phyloP scores from a whole-genome alignment of 2,888 invertebrate species.

The Auanema freiburgensis region DNA sequence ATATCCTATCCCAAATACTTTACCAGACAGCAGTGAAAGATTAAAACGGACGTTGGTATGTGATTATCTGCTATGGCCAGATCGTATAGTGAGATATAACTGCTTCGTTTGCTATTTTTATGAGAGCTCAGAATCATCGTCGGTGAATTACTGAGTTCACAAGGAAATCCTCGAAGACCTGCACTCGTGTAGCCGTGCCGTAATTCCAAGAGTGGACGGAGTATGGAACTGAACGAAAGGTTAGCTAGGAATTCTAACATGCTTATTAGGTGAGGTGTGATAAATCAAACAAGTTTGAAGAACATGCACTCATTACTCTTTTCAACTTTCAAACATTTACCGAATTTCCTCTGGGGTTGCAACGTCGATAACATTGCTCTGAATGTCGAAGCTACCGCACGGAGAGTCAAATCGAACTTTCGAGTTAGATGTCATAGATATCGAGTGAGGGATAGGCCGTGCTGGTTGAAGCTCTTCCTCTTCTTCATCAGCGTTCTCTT shows the following conservation, averaged over 20 bases:
- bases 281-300: background rate
- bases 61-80: conserved; percentile 16
- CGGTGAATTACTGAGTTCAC: conserved; percentile 16
- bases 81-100: conserved; percentile 21
- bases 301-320: background rate
- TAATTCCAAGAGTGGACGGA: conserved; percentile 21
- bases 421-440: conserved; percentile 25
- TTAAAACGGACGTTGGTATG: conserved; percentile 20
- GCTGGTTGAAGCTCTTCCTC: conserved; percentile 22
- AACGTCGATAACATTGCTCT: conserved; percentile 40
- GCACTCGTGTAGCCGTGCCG: conserved; percentile 8
- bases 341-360: conserved; percentile 57
- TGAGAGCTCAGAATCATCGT: conserved; percentile 12
- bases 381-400: conserved; percentile 6
- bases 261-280: background rate
- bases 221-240: conserved; percentile 20
- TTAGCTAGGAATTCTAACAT: too few relatives aligned
- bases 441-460: conserved; percentile 2
- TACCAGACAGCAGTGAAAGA: too few relatives aligned
- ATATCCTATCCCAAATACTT: too few relatives aligned
- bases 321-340: conserved; percentile 18
- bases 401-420: conserved; percentile 10
- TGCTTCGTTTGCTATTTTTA: conserved; percentile 7
- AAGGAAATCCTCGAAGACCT: conserved; percentile 9
- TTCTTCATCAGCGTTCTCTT: conserved; percentile 30